These are phyloP conservation scores for Tortricodes alternella DNA, from an alignment of 2,888 invertebrate species.

Conservation along the genomic window DNA sequence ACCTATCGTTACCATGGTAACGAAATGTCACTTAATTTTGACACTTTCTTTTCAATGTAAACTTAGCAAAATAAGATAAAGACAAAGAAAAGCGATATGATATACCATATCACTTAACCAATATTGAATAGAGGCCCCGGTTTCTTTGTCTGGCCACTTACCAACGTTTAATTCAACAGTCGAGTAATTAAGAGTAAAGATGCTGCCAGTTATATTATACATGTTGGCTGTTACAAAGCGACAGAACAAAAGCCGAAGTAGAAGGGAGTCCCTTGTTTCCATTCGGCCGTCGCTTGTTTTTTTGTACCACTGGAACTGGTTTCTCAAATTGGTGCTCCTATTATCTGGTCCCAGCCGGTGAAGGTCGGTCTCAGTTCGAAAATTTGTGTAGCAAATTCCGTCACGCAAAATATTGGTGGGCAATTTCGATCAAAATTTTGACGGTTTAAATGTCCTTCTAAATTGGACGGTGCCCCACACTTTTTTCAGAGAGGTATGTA, in stretches of 20 bases:
- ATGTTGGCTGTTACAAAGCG: constrained; percentile 40
- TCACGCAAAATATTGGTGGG: constrained; percentile 76
- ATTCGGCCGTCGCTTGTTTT: constrained; percentile 60
- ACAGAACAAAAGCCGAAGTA: constrained; percentile 61
- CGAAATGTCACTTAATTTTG: no score
- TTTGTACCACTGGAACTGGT: constrained; percentile 73
- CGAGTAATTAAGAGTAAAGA: constrained; percentile 30
- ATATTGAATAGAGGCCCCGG: background rate
- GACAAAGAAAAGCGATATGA: no score
- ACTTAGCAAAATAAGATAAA: no score
- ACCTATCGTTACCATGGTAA: no score
- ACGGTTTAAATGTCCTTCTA: constrained; percentile 30
- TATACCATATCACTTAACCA: background rate
- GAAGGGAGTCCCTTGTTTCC: constrained; percentile 65
- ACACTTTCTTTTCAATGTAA: no score
- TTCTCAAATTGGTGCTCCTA: constrained; percentile 78
- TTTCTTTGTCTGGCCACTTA: constrained; percentile 5
- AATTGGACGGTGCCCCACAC: constrained; percentile 26
- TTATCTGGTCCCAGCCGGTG: constrained; percentile 72
- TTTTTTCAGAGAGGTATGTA: constrained; percentile 6
- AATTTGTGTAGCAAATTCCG: constrained; percentile 74
- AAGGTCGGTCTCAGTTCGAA: constrained; percentile 72
- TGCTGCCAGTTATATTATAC: constrained; percentile 22
- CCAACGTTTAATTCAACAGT: constrained; percentile 17
- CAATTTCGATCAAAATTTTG: constrained; percentile 42